Evolutionary conservation across 2,888 invertebrate genomes (phyloP).

Genomic region (Cataglyphis livida): DNA sequence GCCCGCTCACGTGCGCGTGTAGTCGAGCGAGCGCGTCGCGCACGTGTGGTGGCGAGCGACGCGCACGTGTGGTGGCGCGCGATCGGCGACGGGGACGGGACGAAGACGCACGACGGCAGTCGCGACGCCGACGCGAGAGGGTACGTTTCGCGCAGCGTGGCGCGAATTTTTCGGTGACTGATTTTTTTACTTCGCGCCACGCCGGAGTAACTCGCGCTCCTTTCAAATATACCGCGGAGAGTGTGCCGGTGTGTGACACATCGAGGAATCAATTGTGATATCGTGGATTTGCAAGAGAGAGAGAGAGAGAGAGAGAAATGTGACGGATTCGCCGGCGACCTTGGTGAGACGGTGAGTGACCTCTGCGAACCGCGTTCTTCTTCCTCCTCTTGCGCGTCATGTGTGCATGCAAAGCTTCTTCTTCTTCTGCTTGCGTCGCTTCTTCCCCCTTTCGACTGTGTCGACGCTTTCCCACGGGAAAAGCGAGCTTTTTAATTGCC

Average conservation of each 20-base stretch:
- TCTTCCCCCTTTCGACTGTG: background rate
- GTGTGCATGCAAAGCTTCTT: slow-evolving; percentile 45
- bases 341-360: slow-evolving; percentile 83
- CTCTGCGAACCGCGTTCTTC: slow-evolving; percentile 68
- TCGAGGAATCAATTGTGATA: slow-evolving; percentile 54
- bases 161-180: slow-evolving; percentile 20
- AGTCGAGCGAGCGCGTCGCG: slow-evolving; percentile 28
- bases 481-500: slow-evolving; percentile 73
- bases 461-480: slow-evolving; percentile 80
- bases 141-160: slow-evolving; percentile 59
- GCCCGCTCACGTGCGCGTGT: slow-evolving; percentile 51
- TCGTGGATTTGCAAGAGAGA: background rate
- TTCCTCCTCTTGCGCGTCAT: slow-evolving; percentile 49
- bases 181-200: background rate
- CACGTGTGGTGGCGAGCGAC: slow-evolving; percentile 27
- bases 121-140: slow-evolving; percentile 71
- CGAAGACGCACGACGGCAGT: slow-evolving; percentile 59
- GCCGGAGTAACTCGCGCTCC: background rate
- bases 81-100: slow-evolving; percentile 26
- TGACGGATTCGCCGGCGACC: slow-evolving; percentile 69
- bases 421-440: background rate
- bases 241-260: background rate
- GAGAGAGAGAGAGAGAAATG: background rate
- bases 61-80: slow-evolving; percentile 26
- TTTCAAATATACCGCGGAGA: background rate